Evolutionary conservation across 2,797 vertebrate species (phyloP).

Genomic region (Falco rusticolus): DNA sequence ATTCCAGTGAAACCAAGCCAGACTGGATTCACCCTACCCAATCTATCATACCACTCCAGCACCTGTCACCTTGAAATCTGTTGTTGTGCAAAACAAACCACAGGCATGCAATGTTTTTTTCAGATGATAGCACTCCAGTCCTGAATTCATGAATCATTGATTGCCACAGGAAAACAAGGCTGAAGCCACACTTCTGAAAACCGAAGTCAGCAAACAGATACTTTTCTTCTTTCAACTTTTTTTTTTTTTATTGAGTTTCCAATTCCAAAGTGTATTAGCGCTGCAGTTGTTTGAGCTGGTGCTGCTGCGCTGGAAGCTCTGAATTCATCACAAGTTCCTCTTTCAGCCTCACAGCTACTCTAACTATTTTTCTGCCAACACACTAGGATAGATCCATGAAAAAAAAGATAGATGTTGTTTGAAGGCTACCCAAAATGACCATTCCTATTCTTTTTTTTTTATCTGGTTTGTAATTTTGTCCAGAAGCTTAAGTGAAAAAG

Average conservation of each 20-base stretch:
- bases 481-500: conserved; percentile 3
- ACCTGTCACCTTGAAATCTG: conserved; percentile 61
- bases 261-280: conserved; percentile 24
- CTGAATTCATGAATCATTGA: conserved; percentile 64
- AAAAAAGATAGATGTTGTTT: background rate
- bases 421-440: conserved; percentile 18
- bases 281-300: conserved; percentile 27
- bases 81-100: conserved; percentile 67
- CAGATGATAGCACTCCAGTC: conserved; percentile 17
- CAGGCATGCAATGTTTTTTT: conserved; percentile 52
- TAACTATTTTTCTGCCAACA: conserved; percentile 19
- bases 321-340: conserved; percentile 10
- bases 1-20: conserved; percentile 35
- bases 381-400: background rate
- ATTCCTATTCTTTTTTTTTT: background rate
- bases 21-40: conserved; percentile 37
- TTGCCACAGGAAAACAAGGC: conserved; percentile 60
- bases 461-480: background rate
- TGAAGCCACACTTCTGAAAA: conserved; percentile 51
- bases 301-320: background rate
- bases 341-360: conserved; percentile 31
- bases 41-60: conserved; percentile 42
- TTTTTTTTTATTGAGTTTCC: conserved; percentile 18
- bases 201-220: conserved; percentile 42
- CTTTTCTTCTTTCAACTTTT: background rate